Evolutionary conservation across 2,888 invertebrate species (phyloP).

Genomic region (Eremobia ochroleuca): DNA sequence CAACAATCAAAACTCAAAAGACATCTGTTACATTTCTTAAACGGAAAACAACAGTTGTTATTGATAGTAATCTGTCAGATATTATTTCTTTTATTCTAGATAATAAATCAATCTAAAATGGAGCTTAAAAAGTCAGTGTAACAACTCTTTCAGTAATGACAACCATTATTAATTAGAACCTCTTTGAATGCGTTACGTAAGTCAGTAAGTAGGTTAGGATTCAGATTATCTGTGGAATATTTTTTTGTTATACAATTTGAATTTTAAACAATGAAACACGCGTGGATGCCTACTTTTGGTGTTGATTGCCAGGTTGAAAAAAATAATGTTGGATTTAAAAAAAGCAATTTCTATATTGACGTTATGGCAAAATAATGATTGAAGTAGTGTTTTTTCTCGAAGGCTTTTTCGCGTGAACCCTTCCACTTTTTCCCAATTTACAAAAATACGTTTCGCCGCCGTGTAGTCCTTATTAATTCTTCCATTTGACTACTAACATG

Average conservation of each 20-base stretch:
- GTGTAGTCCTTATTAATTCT: not conserved
- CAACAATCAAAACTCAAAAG: conserved; percentile 56
- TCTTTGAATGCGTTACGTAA: conserved; percentile 62
- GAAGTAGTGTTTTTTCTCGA: not conserved
- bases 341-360: not conserved
- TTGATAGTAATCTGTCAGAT: conserved; percentile 64
- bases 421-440: no score
- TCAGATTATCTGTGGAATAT: conserved; percentile 40
- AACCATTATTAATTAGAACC: conserved; percentile 69
- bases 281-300: not conserved
- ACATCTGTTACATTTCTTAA: conserved; percentile 66
- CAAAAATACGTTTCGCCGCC: no score
- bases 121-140: conserved; percentile 62
- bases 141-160: conserved; percentile 67
- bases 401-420: not conserved
- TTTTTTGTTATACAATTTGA: conserved; percentile 48
- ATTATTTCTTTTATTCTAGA: conserved; percentile 68
- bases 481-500: not conserved
- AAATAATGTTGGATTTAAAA: not conserved
- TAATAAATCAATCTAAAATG: conserved; percentile 69
- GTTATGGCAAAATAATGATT: not conserved
- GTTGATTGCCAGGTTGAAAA: not conserved
- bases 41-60: conserved; percentile 60
- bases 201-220: conserved; percentile 59
- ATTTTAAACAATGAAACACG: conserved; percentile 50